These are phyloP conservation scores for Malacoctenus gilli DNA, from an alignment of 2,797 vertebrate genomes.

Conservation along the genomic window DNA sequence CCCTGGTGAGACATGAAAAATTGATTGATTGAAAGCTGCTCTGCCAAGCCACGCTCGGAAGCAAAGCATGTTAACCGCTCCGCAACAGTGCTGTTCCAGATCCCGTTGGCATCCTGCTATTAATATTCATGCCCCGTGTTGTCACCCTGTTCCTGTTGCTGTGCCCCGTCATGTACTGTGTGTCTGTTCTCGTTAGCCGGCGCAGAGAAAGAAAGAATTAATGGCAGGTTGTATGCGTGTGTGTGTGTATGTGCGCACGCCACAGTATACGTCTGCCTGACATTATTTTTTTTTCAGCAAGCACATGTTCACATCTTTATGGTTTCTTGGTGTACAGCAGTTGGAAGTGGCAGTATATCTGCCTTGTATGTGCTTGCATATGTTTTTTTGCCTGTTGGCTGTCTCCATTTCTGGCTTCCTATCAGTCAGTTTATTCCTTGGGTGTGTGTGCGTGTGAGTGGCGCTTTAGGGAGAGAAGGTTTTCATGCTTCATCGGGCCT, in stretches of 20 bases:
- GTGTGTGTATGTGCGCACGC: neutral
- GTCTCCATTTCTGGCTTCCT: constrained; percentile 18
- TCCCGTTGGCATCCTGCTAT: constrained; percentile 48
- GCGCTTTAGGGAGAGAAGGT: constrained; percentile 55
- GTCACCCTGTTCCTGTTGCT: constrained; percentile 54
- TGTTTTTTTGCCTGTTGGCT: constrained; percentile 10
- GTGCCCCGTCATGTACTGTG: constrained; percentile 54
- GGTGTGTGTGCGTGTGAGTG: neutral
- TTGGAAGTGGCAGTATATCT: constrained; percentile 4
- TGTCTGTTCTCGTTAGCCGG: constrained; percentile 60
- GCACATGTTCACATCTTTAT: constrained; percentile 25
- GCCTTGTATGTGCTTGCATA: constrained; percentile 7
- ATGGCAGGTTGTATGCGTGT: constrained; percentile 21
- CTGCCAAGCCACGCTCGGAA: constrained; percentile 45
- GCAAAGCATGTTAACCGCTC: constrained; percentile 47
- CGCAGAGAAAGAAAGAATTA: constrained; percentile 38
- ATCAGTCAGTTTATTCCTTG: constrained; percentile 25
- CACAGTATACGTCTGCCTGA: neutral
- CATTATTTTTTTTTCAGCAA: constrained; percentile 13
- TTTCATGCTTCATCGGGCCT: constrained; percentile 74
- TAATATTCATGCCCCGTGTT: constrained; percentile 69
- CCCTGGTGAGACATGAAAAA: constrained; percentile 51
- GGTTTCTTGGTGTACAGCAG: constrained; percentile 13
- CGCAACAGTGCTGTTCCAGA: constrained; percentile 46
- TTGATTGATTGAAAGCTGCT: constrained; percentile 59